phyloP scores from a whole-genome alignment of 2,113 vertebrate species.

The Ceyx melanurus region DNA sequence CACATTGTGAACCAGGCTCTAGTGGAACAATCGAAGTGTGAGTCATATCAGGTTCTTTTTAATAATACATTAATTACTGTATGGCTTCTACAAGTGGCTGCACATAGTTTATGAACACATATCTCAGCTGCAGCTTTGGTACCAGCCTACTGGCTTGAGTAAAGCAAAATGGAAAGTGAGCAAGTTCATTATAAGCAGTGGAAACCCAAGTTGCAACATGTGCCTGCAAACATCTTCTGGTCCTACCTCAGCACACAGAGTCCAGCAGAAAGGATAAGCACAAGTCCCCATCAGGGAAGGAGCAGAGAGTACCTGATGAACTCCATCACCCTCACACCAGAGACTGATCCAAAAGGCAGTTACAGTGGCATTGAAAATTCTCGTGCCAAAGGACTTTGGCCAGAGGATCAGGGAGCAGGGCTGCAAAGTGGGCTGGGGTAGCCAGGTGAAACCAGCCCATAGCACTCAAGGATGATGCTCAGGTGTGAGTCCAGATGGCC shows the following conservation, averaged over 20 bases:
- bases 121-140: not conserved
- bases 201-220: not conserved
- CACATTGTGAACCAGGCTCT: not conserved
- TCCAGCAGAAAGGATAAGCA: not conserved
- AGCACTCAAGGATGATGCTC: not conserved
- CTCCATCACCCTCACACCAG: rapidly evolving
- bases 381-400: not conserved
- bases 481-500: not conserved
- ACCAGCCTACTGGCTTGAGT: not conserved
- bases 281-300: not conserved
- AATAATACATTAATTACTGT: not conserved
- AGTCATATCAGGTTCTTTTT: not conserved
- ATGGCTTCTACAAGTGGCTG: not conserved
- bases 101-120: not conserved
- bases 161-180: not conserved
- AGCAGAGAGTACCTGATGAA: not conserved
- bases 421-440: rapidly evolving
- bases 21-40: not conserved
- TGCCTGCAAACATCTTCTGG: not conserved
- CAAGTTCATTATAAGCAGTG: not conserved
- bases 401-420: not conserved
- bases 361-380: not conserved
- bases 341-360: not conserved
- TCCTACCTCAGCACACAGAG: rapidly evolving
- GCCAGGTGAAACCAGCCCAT: not conserved